Percentiles rank a stretch among this genome's conserved stretches.
phyloP scores from a whole-genome alignment of 2,113 vertebrate genomes.

The Datnioides undecimradiatus region DNA sequence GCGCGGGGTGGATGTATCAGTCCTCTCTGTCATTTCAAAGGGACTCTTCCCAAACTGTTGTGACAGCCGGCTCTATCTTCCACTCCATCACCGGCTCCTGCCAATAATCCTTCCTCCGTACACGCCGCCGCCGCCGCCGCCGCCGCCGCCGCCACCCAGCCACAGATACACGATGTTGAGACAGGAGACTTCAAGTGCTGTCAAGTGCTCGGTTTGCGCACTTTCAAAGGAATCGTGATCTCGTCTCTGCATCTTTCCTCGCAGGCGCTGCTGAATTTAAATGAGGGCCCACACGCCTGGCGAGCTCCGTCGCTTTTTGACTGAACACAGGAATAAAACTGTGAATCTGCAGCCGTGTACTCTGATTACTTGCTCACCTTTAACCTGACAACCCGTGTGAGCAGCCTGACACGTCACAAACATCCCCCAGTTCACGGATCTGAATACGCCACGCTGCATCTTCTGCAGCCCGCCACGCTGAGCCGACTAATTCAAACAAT shows the following conservation, averaged over 20 bases:
- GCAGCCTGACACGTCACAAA: no score
- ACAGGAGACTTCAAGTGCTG: constrained; percentile 41
- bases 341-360: not conserved
- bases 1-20: constrained; percentile 7
- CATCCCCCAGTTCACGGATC: no score
- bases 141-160: not conserved
- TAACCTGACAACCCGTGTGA: not conserved
- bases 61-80: constrained; percentile 60
- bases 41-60: constrained; percentile 43
- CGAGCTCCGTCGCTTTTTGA: not conserved
- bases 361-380: not conserved
- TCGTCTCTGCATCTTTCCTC: constrained; percentile 34
- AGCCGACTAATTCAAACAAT: not conserved
- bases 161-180: constrained; percentile 32
- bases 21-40: constrained; percentile 53
- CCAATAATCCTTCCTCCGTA: constrained; percentile 43
- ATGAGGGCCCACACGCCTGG: constrained; percentile 22
- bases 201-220: not conserved
- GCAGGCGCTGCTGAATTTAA: constrained; percentile 21
- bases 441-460: no score
- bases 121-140: no score
- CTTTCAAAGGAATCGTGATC: constrained; percentile 41
- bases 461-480: no score
- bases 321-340: not conserved
- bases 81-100: constrained; percentile 58